A percentile compares a stretch with the other conserved stretches of the same genome.
phyloP scores from a whole-genome alignment of 2,888 invertebrate species.

The Xanthia togata region DNA sequence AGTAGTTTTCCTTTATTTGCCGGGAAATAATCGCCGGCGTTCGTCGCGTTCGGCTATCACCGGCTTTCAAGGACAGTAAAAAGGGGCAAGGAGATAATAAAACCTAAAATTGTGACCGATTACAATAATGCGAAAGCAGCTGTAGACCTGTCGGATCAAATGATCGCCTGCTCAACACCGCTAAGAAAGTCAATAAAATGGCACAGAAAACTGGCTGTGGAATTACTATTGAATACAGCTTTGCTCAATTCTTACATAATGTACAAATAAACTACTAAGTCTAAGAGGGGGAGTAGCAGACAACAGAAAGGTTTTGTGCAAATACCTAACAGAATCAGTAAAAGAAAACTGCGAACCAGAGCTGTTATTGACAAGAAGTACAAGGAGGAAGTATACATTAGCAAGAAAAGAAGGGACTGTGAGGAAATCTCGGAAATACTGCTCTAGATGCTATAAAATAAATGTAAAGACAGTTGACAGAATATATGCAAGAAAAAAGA shows the following conservation, averaged over 20 bases:
- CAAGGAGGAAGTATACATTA: background rate
- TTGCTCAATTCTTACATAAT: constrained; percentile 58
- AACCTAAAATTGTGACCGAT: constrained; percentile 12
- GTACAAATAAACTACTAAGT: constrained; percentile 57
- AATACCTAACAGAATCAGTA: background rate
- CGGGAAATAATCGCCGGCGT: no score
- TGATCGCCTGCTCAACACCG: background rate
- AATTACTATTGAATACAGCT: constrained; percentile 27
- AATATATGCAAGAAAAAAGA: no score
- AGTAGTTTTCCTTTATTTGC: no score
- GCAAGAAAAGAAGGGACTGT: no score
- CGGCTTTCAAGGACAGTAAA: constrained; percentile 3
- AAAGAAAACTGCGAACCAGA: background rate
- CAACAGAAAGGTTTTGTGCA: background rate
- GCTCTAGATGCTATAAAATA: no score
- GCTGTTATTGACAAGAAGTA: background rate
- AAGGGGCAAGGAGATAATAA: constrained; percentile 6
- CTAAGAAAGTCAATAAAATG: background rate
- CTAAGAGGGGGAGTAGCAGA: constrained; percentile 29
- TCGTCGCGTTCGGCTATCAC: no score
- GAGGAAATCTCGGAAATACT: no score
- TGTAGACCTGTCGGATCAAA: constrained; percentile 10
- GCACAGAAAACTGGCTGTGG: constrained; percentile 5
- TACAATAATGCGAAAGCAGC: background rate
- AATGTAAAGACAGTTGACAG: no score